Conservation (phyloP, 2,888 invertebrate genomes). For the Dicranocentrus wangi region DNA sequence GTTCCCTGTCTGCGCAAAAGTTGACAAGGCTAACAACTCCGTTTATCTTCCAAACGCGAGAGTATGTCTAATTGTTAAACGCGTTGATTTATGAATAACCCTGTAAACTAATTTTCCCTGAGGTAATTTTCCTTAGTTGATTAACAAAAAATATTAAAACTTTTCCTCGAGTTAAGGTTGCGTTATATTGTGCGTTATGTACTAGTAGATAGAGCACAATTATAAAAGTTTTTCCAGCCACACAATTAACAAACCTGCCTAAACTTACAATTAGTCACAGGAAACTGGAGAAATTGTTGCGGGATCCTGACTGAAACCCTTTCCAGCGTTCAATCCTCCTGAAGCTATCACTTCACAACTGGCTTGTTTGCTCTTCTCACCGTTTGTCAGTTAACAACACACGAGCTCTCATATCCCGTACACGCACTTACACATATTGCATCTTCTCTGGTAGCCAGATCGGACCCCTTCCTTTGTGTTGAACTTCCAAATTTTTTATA, state of each 20-base stretch:
- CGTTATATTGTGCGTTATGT: too few relatives aligned
- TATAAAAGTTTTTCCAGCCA: neutral
- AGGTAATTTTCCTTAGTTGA: too few relatives aligned
- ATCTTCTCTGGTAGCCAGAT: neutral
- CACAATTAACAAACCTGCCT: neutral
- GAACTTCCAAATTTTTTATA: slow-evolving; percentile 9
- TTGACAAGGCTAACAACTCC: slow-evolving; percentile 44
- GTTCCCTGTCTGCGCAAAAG: neutral
- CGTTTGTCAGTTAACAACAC: slow-evolving; percentile 58
- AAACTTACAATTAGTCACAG: neutral
- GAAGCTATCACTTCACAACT: neutral
- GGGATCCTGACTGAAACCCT: neutral
- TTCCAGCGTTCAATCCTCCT: neutral
- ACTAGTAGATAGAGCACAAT: neutral
- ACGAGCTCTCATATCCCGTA: neutral
- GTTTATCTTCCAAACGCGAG: neutral
- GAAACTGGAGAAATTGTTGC: slow-evolving; percentile 4
- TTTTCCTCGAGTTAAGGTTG: too few relatives aligned
- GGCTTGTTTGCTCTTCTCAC: slow-evolving; percentile 33
- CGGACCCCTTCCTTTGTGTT: slow-evolving; percentile 19
- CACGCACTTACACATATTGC: neutral
- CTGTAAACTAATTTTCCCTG: too few relatives aligned
- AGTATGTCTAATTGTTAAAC: neutral
- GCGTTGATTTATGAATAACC: too few relatives aligned
- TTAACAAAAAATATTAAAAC: too few relatives aligned